phyloP scores from a whole-genome alignment of 2,113 vertebrate species.

The Microtus montanus region DNA sequence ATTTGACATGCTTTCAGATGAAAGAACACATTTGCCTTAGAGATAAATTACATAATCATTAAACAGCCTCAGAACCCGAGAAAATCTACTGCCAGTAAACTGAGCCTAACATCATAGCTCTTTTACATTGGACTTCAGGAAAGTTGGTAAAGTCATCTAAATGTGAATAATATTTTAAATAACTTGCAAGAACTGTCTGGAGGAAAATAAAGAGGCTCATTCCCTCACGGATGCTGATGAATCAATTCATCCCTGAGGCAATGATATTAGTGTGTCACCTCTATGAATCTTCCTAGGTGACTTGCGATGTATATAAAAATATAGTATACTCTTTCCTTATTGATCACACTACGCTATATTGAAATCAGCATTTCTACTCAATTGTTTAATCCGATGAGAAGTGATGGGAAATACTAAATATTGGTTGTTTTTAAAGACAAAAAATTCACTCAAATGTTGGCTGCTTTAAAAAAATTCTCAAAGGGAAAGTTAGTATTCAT shows the following conservation, averaged over 20 bases:
- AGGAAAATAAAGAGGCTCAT: slow-evolving; percentile 56
- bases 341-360: slow-evolving; percentile 9
- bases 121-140: slow-evolving; percentile 18
- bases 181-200: neutral
- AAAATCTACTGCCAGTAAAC: slow-evolving; percentile 32
- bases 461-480: neutral
- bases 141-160: slow-evolving; percentile 38
- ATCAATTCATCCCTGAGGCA: slow-evolving; percentile 46
- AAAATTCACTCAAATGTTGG: neutral
- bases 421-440: slow-evolving; percentile 9
- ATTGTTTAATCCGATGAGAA: slow-evolving; percentile 53
- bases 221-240: slow-evolving; percentile 42
- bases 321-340: neutral
- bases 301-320: neutral
- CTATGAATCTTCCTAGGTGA: slow-evolving; percentile 23
- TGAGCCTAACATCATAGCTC: neutral
- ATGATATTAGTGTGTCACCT: slow-evolving; percentile 50
- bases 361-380: slow-evolving; percentile 56
- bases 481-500: slow-evolving; percentile 1
- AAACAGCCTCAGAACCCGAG: slow-evolving; percentile 3
- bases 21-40: neutral
- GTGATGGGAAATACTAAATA: slow-evolving; percentile 11
- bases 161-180: slow-evolving; percentile 47
- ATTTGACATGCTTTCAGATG: neutral
- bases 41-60: neutral